These are phyloP conservation scores for Lydus trimaculatus DNA, from an alignment of 2,888 invertebrate species.

Conservation along the genomic window DNA sequence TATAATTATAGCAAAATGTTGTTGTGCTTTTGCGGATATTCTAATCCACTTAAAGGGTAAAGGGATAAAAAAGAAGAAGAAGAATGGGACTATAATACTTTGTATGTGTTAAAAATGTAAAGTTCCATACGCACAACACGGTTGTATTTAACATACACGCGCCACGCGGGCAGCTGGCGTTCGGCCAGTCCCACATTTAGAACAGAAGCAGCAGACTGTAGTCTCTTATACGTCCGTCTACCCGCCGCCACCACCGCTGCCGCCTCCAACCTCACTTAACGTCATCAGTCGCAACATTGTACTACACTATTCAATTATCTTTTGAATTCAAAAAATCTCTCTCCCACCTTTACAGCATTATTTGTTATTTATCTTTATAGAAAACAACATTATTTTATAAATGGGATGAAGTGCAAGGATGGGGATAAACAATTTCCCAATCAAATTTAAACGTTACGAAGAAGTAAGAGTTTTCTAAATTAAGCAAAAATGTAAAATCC, in stretches of 20 bases:
- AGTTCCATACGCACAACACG: background rate
- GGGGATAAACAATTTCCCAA: background rate
- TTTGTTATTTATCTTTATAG: background rate
- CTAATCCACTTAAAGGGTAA: background rate
- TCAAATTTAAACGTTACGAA: too few species aligned
- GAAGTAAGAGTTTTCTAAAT: too few species aligned
- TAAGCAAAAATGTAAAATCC: too few species aligned
- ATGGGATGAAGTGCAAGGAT: background rate
- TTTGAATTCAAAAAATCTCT: constrained; percentile 11
- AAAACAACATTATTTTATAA: constrained; percentile 1
- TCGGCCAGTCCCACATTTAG: constrained; percentile 54
- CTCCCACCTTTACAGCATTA: background rate
- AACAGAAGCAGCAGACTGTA: constrained; percentile 53
- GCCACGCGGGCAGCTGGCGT: constrained; percentile 55
- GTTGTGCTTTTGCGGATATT: background rate
- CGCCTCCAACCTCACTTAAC: constrained; percentile 16
- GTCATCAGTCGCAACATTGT: constrained; percentile 31
- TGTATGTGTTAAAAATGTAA: background rate
- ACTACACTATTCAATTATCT: constrained; percentile 39
- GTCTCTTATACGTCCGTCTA: constrained; percentile 25
- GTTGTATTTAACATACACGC: constrained; percentile 42
- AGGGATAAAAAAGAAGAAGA: background rate
- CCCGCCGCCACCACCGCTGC: constrained; percentile 26
- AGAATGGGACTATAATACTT: constrained; percentile 1
- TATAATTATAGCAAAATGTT: constrained; percentile 2